phyloP scores from a whole-genome alignment of 2,888 invertebrate species.

The Arge pagana region DNA sequence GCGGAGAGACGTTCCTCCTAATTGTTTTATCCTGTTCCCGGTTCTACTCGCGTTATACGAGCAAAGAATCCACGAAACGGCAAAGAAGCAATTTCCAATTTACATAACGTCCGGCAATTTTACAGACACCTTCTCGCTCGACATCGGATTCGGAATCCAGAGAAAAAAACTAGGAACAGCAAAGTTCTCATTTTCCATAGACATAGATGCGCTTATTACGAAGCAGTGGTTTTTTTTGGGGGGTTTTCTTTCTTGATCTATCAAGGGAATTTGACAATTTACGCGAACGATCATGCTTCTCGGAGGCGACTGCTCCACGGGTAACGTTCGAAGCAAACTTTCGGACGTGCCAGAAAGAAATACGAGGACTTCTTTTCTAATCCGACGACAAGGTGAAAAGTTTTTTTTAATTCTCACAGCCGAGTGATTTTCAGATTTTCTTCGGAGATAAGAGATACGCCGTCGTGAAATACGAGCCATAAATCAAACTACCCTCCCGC shows the following conservation, averaged over 20 bases:
- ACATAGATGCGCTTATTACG: no score
- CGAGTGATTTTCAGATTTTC: conserved; percentile 19
- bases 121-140: conserved; percentile 5
- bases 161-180: neutral
- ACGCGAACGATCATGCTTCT: no score
- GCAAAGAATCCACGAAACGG: no score
- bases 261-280: no score
- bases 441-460: conserved; percentile 12
- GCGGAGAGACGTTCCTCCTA: conserved; percentile 11
- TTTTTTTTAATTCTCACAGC: conserved; percentile 9
- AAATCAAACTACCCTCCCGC: conserved; percentile 20
- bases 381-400: conserved; percentile 6
- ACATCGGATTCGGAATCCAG: neutral
- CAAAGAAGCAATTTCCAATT: conserved; percentile 20
- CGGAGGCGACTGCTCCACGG: neutral
- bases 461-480: conserved; percentile 20
- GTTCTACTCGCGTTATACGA: conserved; percentile 9
- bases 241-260: no score
- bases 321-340: conserved; percentile 1
- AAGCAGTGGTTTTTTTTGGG: no score
- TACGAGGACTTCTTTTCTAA: conserved; percentile 6
- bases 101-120: conserved; percentile 6
- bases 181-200: no score
- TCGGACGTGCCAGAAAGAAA: neutral
- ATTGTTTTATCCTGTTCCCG: conserved; percentile 20